Evolutionary conservation across 2,797 vertebrate species (phyloP).

Genomic region (Sebastolobus alascanus): DNA sequence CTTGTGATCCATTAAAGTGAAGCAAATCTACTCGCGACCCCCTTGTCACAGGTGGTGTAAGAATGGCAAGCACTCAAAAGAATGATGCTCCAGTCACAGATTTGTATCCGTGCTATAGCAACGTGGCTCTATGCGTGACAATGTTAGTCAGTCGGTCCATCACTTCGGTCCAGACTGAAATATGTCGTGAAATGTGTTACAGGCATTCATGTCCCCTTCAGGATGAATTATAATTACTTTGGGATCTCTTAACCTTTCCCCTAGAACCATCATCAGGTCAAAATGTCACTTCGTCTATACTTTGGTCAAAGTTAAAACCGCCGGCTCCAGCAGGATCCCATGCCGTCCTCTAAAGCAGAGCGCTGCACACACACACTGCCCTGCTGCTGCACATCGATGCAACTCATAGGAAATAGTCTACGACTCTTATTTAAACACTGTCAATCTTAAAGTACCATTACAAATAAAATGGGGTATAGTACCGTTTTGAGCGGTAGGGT

Average conservation of each 20-base stretch:
- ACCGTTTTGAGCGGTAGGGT: too few species aligned
- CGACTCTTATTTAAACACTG: too few species aligned
- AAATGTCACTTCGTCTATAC: too few species aligned
- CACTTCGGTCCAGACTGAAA: background rate
- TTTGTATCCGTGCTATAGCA: background rate
- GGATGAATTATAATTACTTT: background rate
- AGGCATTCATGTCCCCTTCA: background rate
- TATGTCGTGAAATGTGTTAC: background rate
- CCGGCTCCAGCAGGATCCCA: too few species aligned
- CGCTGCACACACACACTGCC: too few species aligned
- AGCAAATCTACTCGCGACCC: background rate
- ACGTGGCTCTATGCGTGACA: background rate
- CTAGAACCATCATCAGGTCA: too few species aligned
- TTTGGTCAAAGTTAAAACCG: too few species aligned
- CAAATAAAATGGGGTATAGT: too few species aligned
- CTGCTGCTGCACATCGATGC: too few species aligned
- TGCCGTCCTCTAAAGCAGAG: too few species aligned
- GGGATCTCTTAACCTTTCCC: background rate
- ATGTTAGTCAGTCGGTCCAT: background rate
- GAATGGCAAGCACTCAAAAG: background rate
- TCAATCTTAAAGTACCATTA: too few species aligned
- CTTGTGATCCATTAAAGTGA: background rate
- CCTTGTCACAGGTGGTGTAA: background rate
- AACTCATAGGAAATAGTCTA: too few species aligned
- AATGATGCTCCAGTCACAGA: background rate